Evolutionary conservation across 2,888 invertebrate species (phyloP).

Genomic region (Cryptus armator): DNA sequence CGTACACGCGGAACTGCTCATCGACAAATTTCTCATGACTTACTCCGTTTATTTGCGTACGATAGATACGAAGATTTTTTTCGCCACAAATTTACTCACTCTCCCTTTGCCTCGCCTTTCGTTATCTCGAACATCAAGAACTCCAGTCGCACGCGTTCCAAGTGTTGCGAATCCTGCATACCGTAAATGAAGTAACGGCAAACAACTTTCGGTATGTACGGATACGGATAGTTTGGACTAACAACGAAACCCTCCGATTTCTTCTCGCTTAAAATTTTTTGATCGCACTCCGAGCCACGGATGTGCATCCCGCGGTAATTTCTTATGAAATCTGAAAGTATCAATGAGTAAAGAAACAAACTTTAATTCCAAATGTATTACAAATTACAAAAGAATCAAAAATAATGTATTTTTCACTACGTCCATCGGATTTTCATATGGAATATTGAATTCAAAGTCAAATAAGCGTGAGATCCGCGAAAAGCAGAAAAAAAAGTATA

Average conservation of each 20-base stretch:
- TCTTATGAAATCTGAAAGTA: constrained; percentile 93
- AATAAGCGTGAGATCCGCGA: not conserved
- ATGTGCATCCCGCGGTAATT: constrained; percentile 98
- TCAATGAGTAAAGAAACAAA: not conserved
- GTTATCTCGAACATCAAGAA: constrained; percentile 97
- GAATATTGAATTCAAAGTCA: not conserved
- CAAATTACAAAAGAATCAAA: not conserved
- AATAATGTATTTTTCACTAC: not conserved
- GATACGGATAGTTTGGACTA: constrained; percentile 98
- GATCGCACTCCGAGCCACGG: constrained; percentile 99
- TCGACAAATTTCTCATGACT: not conserved
- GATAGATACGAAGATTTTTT: not conserved
- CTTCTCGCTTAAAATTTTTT: constrained; percentile 97
- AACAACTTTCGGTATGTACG: constrained; percentile 97
- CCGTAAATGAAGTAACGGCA: constrained; percentile 99
- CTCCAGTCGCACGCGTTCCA: constrained; percentile 96
- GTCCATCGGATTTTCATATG: not conserved
- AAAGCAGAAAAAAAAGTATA: not conserved
- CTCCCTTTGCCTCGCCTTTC: constrained; percentile 91
- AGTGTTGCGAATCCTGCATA: constrained; percentile 98
- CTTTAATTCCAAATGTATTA: not conserved
- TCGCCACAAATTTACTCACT: constrained; percentile 88
- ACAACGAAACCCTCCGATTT: constrained; percentile 96
- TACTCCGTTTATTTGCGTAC: not conserved
- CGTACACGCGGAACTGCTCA: constrained; percentile 88